A percentile compares a stretch with the other conserved stretches of the same genome.
Conservation (phyloP, 2,113 vertebrate genomes). For the Procavia capensis region DNA sequence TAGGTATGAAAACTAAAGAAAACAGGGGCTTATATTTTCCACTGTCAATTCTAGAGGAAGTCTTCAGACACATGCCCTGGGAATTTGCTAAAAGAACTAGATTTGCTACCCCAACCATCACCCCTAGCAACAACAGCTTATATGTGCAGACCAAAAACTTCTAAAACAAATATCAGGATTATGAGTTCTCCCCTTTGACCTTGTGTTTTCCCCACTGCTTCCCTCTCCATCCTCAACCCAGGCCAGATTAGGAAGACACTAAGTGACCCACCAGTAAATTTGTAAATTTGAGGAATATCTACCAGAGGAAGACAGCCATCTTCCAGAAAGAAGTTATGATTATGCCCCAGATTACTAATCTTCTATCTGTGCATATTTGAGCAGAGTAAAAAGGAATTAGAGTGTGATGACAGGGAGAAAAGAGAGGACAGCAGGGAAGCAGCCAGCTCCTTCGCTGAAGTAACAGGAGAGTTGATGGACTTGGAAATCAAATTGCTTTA, state of each 20-base stretch:
- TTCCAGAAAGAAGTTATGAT: background rate
- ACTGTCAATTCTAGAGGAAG: conserved; percentile 21
- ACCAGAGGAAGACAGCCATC: background rate
- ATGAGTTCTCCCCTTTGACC: background rate
- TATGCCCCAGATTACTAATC: background rate
- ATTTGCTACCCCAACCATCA: background rate
- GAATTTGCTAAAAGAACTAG: background rate
- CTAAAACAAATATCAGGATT: background rate
- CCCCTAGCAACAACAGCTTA: background rate
- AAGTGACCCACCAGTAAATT: background rate
- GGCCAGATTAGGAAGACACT: background rate
- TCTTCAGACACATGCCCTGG: background rate
- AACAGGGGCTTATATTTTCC: background rate
- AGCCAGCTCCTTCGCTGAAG: background rate
- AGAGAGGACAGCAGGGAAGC: background rate
- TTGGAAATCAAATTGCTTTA: background rate
- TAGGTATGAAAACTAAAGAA: background rate
- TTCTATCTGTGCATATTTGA: background rate
- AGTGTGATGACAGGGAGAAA: background rate
- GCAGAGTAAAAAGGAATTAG: background rate
- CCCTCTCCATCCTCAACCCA: background rate
- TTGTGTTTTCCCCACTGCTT: background rate
- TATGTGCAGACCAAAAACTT: background rate
- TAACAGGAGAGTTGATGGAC: background rate
- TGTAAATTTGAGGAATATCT: background rate